Conservation (phyloP, 1,140 invertebrate species). For the Pseudomyrmex cubaensis region DNA sequence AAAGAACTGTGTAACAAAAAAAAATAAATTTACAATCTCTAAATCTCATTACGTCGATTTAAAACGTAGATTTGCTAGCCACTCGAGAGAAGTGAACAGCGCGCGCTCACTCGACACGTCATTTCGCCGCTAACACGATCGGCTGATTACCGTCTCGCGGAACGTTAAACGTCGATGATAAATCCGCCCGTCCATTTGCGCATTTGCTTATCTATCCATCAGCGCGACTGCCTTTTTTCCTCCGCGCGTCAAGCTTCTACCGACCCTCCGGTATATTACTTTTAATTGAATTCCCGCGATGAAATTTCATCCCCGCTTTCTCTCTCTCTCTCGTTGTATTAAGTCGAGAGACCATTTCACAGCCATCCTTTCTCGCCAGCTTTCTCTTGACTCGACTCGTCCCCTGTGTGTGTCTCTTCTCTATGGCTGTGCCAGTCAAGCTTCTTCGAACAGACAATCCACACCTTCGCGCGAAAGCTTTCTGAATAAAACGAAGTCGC, state of each 20-base stretch:
- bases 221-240: slow-evolving; percentile 59
- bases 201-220: slow-evolving; percentile 67
- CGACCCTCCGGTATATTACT: slow-evolving; percentile 76
- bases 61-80: neutral
- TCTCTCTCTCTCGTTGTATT: slow-evolving; percentile 59
- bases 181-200: slow-evolving; percentile 59
- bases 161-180: slow-evolving; percentile 58
- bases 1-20: too few relatives aligned
- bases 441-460: slow-evolving; percentile 41
- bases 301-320: slow-evolving; percentile 79
- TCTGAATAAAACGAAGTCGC: slow-evolving; percentile 35
- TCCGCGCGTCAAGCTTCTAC: neutral
- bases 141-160: slow-evolving; percentile 35
- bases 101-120: slow-evolving; percentile 7
- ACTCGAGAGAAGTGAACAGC: slow-evolving; percentile 21
- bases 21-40: too few relatives aligned
- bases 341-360: slow-evolving; percentile 72
- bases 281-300: slow-evolving; percentile 84
- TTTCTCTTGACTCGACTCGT: slow-evolving; percentile 19
- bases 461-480: slow-evolving; percentile 18
- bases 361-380: slow-evolving; percentile 54
- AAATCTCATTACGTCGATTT: slow-evolving; percentile 22
- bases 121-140: slow-evolving; percentile 6
- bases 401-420: neutral
- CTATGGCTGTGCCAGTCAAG: slow-evolving; percentile 12